Evolutionary conservation across 1,140 invertebrate genomes (phyloP).

Genomic region (Anagrus nilaparvatae): DNA sequence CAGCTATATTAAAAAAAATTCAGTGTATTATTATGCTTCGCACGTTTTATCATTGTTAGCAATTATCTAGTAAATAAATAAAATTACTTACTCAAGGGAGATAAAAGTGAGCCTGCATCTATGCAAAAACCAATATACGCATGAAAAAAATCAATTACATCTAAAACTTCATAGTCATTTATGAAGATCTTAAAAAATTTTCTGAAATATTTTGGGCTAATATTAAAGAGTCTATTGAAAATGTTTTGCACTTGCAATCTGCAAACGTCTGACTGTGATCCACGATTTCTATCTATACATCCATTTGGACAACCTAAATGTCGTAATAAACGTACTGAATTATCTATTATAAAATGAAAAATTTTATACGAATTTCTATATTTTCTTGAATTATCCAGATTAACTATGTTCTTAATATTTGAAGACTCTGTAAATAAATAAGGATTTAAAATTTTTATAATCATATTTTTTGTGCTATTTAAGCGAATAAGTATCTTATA

Average conservation of each 20-base stretch:
- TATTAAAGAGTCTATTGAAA: slow-evolving; percentile 61
- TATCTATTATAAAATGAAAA: too few species aligned
- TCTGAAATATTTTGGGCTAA: slow-evolving; percentile 61
- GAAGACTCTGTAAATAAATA: too few species aligned
- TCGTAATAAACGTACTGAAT: slow-evolving; percentile 63
- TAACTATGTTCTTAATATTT: too few species aligned
- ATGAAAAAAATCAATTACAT: slow-evolving; percentile 90
- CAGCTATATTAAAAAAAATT: too few species aligned
- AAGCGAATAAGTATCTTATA: not conserved
- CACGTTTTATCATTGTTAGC: too few species aligned
- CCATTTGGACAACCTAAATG: slow-evolving; percentile 90
- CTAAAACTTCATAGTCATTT: slow-evolving; percentile 60
- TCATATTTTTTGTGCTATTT: too few species aligned
- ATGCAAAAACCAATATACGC: slow-evolving; percentile 91
- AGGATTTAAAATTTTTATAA: too few species aligned
- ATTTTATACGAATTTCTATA: too few species aligned
- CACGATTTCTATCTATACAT: slow-evolving; percentile 73
- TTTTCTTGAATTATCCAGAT: too few species aligned
- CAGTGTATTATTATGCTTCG: too few species aligned
- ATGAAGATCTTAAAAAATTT: slow-evolving; percentile 72
- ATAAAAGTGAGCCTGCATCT: slow-evolving; percentile 73
- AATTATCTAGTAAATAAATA: too few species aligned
- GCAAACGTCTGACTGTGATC: slow-evolving; percentile 80
- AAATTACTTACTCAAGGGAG: slow-evolving; percentile 68
- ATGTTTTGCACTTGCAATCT: slow-evolving; percentile 80